Percentiles rank a stretch among this genome's conserved stretches.
phyloP scores from a whole-genome alignment of 2,888 invertebrate species.

The Rhagophthalmus giganteus region DNA sequence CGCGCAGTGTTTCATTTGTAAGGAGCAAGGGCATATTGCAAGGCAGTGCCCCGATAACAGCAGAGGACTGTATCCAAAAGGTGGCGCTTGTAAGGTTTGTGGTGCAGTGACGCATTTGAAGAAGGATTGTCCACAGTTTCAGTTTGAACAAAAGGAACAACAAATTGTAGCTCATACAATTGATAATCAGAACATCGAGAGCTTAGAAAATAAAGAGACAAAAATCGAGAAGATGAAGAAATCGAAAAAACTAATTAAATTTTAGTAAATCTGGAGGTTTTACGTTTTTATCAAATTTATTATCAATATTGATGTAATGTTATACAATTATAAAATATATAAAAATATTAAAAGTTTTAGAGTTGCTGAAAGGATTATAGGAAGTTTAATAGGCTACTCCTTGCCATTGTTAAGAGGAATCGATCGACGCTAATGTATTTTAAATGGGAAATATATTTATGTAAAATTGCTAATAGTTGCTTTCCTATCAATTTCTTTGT shows the following conservation, averaged over 20 bases:
- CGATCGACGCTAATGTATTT: too few relatives aligned
- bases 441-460: too few relatives aligned
- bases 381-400: too few relatives aligned
- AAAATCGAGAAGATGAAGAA: too few relatives aligned
- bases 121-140: constrained; percentile 72
- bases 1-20: constrained; percentile 88
- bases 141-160: constrained; percentile 44
- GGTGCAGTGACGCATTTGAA: constrained; percentile 84
- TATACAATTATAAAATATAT: not conserved
- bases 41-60: constrained; percentile 87
- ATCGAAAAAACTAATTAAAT: not conserved
- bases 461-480: too few relatives aligned
- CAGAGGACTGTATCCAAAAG: constrained; percentile 84
- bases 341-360: too few relatives aligned
- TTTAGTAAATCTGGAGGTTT: too few relatives aligned
- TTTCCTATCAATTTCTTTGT: too few relatives aligned
- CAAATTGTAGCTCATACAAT: constrained; percentile 42
- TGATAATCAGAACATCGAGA: constrained; percentile 45
- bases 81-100: constrained; percentile 79
- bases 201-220: constrained; percentile 34
- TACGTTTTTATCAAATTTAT: too few relatives aligned
- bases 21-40: constrained; percentile 84
- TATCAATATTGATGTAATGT: too few relatives aligned
- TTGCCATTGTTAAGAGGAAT: too few relatives aligned
- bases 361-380: too few relatives aligned